A percentile compares a stretch with the other conserved stretches of the same genome.
Evolutionary conservation across 2,888 invertebrate species (phyloP).

Genomic region (Schrankia costaestrigalis): DNA sequence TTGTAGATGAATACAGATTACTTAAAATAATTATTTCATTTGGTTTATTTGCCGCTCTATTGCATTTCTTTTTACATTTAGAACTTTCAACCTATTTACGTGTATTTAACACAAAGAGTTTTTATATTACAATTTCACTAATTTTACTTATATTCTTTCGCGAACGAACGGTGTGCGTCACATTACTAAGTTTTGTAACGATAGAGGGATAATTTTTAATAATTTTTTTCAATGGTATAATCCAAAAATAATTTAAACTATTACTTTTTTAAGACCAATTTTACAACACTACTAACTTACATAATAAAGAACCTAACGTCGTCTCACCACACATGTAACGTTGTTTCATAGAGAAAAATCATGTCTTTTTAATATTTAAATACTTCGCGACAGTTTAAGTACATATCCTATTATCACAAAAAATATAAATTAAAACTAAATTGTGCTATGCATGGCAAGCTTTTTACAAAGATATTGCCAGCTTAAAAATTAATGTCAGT

Average conservation of each 20-base stretch:
- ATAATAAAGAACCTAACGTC: conserved; percentile 63
- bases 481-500: conserved; percentile 43
- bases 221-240: conserved; percentile 20
- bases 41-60: conserved; percentile 33
- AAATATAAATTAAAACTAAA: conserved; percentile 68
- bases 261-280: conserved; percentile 41
- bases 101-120: conserved; percentile 24
- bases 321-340: conserved; percentile 81
- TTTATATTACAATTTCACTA: conserved; percentile 24
- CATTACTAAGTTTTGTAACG: conserved; percentile 27
- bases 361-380: conserved; percentile 55
- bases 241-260: too few species aligned
- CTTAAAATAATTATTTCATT: conserved; percentile 49
- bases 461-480: conserved; percentile 41
- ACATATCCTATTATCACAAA: conserved; percentile 77
- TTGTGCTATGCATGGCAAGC: conserved; percentile 63
- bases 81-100: conserved; percentile 14
- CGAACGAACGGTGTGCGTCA: conserved; percentile 17
- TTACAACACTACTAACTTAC: conserved; percentile 55
- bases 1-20: conserved; percentile 34
- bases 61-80: conserved; percentile 7
- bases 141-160: conserved; percentile 19
- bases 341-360: conserved; percentile 44
- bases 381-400: conserved; percentile 57
- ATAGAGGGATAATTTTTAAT: conserved; percentile 16